phyloP scores from a whole-genome alignment of 2,797 vertebrate species.

The Melanogrammus aeglefinus region DNA sequence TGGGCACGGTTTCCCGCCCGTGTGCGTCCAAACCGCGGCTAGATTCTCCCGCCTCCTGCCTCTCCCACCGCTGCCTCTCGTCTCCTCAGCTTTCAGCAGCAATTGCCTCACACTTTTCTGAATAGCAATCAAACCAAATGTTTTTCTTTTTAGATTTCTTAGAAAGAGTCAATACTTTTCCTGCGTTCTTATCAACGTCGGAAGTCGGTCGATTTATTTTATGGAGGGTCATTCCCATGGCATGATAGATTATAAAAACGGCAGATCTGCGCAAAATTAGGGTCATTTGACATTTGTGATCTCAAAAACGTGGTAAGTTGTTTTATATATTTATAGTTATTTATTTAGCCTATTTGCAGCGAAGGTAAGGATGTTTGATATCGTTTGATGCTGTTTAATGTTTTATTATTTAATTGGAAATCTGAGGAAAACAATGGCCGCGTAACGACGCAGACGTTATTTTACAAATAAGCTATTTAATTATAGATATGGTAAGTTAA shows the following conservation, averaged over 20 bases:
- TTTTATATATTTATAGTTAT: slow-evolving; percentile 7
- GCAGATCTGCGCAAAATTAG: slow-evolving; percentile 50
- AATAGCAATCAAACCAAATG: slow-evolving; percentile 57
- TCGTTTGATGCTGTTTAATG: neutral
- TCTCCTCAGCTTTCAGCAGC: slow-evolving; percentile 45
- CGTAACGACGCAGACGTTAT: neutral
- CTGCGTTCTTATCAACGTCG: slow-evolving; percentile 44
- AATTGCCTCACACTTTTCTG: slow-evolving; percentile 64
- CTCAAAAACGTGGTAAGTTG: slow-evolving; percentile 62
- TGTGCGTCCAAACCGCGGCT: slow-evolving; percentile 77
- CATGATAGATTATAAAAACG: slow-evolving; percentile 60
- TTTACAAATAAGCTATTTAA: neutral
- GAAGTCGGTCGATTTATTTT: slow-evolving; percentile 50
- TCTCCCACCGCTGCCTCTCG: slow-evolving; percentile 45
- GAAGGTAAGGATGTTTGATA: neutral
- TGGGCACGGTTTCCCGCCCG: slow-evolving; percentile 78
- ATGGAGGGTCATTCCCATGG: slow-evolving; percentile 64
- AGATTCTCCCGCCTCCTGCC: slow-evolving; percentile 41
- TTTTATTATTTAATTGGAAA: neutral
- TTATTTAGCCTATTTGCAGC: neutral
- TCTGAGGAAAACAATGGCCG: neutral
- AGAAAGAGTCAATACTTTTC: slow-evolving; percentile 58
- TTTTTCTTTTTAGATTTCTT: slow-evolving; percentile 35
- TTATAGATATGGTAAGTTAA: neutral
- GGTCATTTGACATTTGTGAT: slow-evolving; percentile 50